Evolutionary conservation across 2,113 vertebrate genomes (phyloP).

Genomic region (Illadopsis cleaveri): DNA sequence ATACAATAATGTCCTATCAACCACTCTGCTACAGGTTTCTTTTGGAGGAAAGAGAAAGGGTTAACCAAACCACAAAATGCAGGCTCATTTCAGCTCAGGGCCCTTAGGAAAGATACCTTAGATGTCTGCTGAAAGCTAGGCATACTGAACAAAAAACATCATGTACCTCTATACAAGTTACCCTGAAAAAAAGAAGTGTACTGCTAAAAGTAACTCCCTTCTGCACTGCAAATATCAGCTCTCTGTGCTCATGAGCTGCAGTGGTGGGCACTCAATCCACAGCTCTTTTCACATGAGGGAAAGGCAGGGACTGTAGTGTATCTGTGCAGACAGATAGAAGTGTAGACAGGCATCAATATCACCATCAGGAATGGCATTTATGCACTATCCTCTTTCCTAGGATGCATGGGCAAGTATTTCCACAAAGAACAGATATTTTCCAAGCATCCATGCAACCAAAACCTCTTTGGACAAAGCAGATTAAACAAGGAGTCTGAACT

Average conservation of each 20-base stretch:
- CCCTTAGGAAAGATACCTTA: not conserved
- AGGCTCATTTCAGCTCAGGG: not conserved
- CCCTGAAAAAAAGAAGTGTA: not conserved
- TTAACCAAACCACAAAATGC: not conserved
- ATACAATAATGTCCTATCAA: not conserved
- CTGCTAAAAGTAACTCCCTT: not conserved
- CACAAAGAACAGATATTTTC: not conserved
- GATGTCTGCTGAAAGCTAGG: not conserved
- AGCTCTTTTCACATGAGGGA: not conserved
- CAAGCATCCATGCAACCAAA: not conserved
- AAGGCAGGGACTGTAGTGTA: not conserved
- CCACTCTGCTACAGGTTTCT: not conserved
- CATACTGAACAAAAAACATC: not conserved
- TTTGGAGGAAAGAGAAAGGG: not conserved
- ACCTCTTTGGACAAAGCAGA: not conserved
- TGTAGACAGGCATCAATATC: not conserved
- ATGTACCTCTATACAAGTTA: not conserved
- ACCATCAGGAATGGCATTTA: not conserved
- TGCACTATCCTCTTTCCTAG: not conserved
- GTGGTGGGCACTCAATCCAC: not conserved
- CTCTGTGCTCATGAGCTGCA: not conserved
- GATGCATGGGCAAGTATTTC: not conserved
- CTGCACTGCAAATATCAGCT: not conserved
- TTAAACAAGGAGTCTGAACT: not conserved
- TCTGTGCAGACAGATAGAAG: not conserved